Evolutionary conservation across 2,113 vertebrate species (phyloP).

Genomic region (Chitala chitala): DNA sequence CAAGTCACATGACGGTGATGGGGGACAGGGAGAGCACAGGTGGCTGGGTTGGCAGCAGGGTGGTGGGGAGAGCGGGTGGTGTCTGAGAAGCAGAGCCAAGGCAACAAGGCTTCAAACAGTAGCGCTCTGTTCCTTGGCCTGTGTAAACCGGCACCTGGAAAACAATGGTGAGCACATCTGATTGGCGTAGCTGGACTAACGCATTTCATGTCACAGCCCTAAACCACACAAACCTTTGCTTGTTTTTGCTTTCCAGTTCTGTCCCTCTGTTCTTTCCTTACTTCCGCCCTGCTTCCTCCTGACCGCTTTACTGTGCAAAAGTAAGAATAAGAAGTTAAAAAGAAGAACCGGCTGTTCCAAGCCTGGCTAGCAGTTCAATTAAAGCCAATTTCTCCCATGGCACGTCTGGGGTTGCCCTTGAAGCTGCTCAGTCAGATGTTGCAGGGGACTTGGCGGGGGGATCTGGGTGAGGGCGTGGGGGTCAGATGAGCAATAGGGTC

Average conservation of each 20-base stretch:
- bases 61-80: slow-evolving; percentile 7
- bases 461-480: not conserved
- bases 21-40: slow-evolving; percentile 21
- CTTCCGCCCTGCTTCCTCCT: not conserved
- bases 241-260: no score
- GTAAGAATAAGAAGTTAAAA: not conserved
- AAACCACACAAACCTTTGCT: no score
- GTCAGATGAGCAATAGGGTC: slow-evolving; percentile 24
- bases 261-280: not conserved
- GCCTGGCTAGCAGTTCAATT: slow-evolving; percentile 56
- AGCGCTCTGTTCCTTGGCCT: slow-evolving; percentile 11
- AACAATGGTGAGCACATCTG: no score
- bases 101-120: slow-evolving; percentile 18
- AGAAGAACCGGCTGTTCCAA: slow-evolving; percentile 48
- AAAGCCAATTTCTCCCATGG: slow-evolving; percentile 49
- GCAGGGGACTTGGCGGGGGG: slow-evolving; percentile 20
- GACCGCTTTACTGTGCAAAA: not conserved
- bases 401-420: slow-evolving; percentile 39
- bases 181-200: no score
- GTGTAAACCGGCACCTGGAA: slow-evolving; percentile 9
- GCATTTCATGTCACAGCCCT: not conserved
- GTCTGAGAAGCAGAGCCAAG: no score
- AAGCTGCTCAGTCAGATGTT: slow-evolving; percentile 48
- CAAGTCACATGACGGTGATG: slow-evolving; percentile 29
- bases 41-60: slow-evolving; percentile 26